Conservation (phyloP, 2,888 invertebrate genomes). For the Acanthosepion esculentum region DNA sequence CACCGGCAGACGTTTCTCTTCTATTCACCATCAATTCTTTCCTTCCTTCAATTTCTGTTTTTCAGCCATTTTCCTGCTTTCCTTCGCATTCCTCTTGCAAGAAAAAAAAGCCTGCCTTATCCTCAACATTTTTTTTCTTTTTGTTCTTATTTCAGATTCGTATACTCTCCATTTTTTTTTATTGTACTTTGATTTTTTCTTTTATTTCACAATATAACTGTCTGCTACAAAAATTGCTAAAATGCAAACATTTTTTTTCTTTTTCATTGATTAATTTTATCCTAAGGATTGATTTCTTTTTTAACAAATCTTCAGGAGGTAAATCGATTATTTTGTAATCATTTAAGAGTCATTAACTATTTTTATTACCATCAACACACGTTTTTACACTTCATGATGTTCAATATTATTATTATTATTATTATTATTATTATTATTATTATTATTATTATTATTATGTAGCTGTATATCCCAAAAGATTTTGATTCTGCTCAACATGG, state of each 20-base stretch:
- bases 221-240: too few relatives aligned
- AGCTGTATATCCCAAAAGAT: not conserved
- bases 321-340: too few relatives aligned
- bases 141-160: not conserved
- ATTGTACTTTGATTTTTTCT: too few relatives aligned
- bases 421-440: not conserved
- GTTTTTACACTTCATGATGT: too few relatives aligned
- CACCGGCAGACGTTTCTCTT: not conserved
- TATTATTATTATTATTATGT: not conserved
- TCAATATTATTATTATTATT: not conserved
- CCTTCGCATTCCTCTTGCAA: not conserved
- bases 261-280: not conserved
- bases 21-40: not conserved
- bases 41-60: not conserved
- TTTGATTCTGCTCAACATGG: not conserved
- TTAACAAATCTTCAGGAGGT: too few relatives aligned
- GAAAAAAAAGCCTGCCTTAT: not conserved
- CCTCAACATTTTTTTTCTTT: not conserved
- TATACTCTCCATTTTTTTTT: not conserved
- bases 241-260: not conserved
- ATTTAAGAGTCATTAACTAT: too few relatives aligned
- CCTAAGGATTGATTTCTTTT: not conserved
- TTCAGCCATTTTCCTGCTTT: not conserved
- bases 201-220: too few relatives aligned
- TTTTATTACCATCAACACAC: too few relatives aligned